Base-by-base conservation (phyloP, 2,113 vertebrate genomes). In the Arvicanthis niloticus region DNA sequence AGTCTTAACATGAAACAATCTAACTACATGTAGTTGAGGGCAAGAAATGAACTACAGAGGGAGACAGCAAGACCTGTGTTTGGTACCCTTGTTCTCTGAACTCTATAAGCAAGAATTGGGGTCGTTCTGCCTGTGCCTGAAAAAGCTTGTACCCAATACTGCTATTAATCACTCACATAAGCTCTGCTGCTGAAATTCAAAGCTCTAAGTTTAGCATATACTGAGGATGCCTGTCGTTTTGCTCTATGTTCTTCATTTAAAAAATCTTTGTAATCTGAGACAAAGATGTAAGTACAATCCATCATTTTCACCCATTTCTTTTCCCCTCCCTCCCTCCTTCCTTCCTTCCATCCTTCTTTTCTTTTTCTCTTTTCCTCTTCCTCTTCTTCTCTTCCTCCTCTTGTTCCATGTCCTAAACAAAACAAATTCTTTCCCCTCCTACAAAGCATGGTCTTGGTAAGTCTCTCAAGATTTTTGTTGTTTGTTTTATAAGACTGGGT, bases 281-380 rank as follows among this genome's bases (percentile, higher is more conserved):
- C 70, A 77, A 88, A 24, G 22, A 92, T 6, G 4, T 65, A 73
- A 68, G n/a, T 84, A 73, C 0, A 86, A 24, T 89, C 26, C 19
- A 91, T 48, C 48, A 96, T 60, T 85, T 90, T 92, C 84, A 89
- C 62, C 13, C 37, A 93, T 31, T 94, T 26, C 78, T 77, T 26
- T 26, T 26, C 12, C 9, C 12, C 29, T 67, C 29, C 11, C 29
- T 34, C 3, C 31, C 0, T 2, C 67, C 13, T 15, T 6, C 31
- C 31, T 34, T 2, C 12, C 67, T 34, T 5, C 67, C 10, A 12
- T 15, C 29, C 12, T 13, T 34, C 67, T 29, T 67, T 67, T 5
- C 12, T 31, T 31, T 26, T 17, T 53, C 89, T 29, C 34, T 56
- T 6, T 6, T 16, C 42, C 12, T 21, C 40, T 75, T 60, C 5